Conservation (phyloP, 2,888 invertebrate species). For the Tiliacea citrago region DNA sequence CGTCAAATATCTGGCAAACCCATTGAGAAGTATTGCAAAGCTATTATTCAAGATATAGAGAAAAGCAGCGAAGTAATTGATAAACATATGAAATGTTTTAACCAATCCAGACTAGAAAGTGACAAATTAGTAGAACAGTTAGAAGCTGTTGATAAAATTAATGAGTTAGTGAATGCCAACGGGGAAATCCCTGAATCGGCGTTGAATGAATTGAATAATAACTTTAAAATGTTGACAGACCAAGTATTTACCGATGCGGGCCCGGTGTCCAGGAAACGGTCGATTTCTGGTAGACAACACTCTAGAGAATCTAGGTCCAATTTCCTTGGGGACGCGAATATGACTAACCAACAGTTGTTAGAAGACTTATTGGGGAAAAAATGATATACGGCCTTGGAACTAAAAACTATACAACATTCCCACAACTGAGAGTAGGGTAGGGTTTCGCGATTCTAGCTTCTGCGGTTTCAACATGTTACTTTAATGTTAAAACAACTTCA, state of each 20-base stretch:
- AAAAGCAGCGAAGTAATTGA: conserved; percentile 87
- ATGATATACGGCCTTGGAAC: conserved; percentile 76
- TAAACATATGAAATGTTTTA: conserved; percentile 87
- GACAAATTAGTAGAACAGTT: conserved; percentile 88
- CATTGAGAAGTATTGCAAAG: conserved; percentile 85
- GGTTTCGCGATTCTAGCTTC: conserved; percentile 7
- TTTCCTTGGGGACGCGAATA: conserved; percentile 80
- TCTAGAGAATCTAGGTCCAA: conserved; percentile 75
- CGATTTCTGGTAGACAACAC: conserved; percentile 77
- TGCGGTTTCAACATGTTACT: conserved; percentile 28
- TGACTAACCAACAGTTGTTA: conserved; percentile 86
- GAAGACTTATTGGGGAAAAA: conserved; percentile 86
- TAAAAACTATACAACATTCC: conserved; percentile 25
- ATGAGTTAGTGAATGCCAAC: conserved; percentile 83
- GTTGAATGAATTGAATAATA: conserved; percentile 83
- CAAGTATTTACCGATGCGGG: conserved; percentile 76
- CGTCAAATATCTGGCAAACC: conserved; percentile 78
- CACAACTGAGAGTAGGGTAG: conserved; percentile 20
- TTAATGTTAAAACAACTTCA: conserved; percentile 51
- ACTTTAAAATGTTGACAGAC: conserved; percentile 84
- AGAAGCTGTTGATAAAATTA: conserved; percentile 88
- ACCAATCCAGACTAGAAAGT: conserved; percentile 84
- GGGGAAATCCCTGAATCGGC: conserved; percentile 80
- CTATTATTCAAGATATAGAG: conserved; percentile 86
- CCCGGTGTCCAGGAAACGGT: conserved; percentile 77